These are phyloP conservation scores for Takifugu bimaculatus DNA, from an alignment of 2,113 vertebrate genomes.

Conservation along the genomic window DNA sequence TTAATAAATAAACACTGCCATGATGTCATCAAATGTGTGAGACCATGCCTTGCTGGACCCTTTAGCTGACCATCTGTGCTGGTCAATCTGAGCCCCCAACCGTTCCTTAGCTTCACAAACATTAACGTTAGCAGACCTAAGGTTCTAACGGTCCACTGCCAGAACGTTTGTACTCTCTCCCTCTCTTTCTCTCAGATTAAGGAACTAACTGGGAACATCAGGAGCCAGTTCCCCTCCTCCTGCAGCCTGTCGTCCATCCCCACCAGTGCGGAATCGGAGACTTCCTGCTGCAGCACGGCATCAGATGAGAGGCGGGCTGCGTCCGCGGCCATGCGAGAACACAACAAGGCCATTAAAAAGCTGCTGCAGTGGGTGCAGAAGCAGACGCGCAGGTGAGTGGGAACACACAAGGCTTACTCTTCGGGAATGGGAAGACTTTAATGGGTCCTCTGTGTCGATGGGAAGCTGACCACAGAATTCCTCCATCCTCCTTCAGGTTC, in stretches of 20 bases:
- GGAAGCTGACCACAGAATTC: too few species aligned
- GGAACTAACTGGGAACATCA: conserved; percentile 93
- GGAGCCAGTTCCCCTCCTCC: conserved; percentile 84
- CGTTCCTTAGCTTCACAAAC: not conserved
- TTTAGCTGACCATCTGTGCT: too few species aligned
- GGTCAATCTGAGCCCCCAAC: too few species aligned
- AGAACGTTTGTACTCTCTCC: not conserved
- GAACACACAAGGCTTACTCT: too few species aligned
- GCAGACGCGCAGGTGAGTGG: conserved; percentile 84
- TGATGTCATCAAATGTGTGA: too few species aligned
- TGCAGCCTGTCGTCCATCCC: conserved; percentile 89
- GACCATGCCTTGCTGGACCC: too few species aligned
- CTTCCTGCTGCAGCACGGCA: conserved; percentile 80
- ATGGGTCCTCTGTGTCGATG: too few species aligned
- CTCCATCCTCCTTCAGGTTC: conserved; percentile 71
- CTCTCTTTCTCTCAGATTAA: conserved; percentile 82
- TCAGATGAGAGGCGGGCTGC: conserved; percentile 70
- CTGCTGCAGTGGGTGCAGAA: conserved; percentile 93
- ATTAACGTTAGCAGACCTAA: not conserved
- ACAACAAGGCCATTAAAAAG: conserved; percentile 87
- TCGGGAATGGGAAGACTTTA: too few species aligned
- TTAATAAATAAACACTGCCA: too few species aligned
- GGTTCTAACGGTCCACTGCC: too few species aligned
- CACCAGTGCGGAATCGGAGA: conserved; percentile 86
- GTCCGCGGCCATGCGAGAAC: conserved; percentile 74